Evolutionary conservation across 2,888 invertebrate species (phyloP).

Genomic region (Flexamia atlantica): DNA sequence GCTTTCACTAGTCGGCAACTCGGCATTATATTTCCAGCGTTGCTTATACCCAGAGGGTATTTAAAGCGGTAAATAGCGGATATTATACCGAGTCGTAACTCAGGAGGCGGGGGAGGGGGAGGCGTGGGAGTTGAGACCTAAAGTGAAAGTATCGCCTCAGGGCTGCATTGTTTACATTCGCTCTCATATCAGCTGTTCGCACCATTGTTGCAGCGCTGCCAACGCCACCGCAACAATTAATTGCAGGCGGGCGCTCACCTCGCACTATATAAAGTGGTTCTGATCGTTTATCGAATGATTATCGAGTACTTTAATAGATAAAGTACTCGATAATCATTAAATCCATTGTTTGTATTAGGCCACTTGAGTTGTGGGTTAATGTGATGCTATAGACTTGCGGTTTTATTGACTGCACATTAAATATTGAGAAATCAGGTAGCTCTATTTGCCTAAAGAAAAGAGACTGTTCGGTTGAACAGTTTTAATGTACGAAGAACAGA

Average conservation of each 20-base stretch:
- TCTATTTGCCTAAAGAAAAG: no score
- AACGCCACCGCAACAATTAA: constrained; percentile 28
- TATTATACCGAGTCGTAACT: background rate
- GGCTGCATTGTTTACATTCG: constrained; percentile 39
- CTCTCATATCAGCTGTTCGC: constrained; percentile 45
- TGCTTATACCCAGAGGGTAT: background rate
- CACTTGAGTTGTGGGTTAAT: no score
- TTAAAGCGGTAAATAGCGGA: constrained; percentile 6
- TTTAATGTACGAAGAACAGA: no score
- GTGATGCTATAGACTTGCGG: no score
- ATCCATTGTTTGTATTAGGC: no score
- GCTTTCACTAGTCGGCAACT: no score
- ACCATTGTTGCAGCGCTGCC: constrained; percentile 25
- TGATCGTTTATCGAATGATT: background rate
- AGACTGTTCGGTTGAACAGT: no score
- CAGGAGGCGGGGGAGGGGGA: background rate
- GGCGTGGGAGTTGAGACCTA: constrained; percentile 10
- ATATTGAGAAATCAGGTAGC: no score
- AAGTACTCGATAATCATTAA: no score
- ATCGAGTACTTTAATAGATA: no score
- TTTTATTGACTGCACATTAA: no score
- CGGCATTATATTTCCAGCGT: background rate
- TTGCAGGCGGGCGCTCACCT: constrained; percentile 2
- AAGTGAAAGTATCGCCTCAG: constrained; percentile 20
- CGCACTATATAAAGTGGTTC: constrained; percentile 14